Base-by-base conservation (phyloP, 2,888 invertebrate species). In the Yponomeuta evonymella region DNA sequence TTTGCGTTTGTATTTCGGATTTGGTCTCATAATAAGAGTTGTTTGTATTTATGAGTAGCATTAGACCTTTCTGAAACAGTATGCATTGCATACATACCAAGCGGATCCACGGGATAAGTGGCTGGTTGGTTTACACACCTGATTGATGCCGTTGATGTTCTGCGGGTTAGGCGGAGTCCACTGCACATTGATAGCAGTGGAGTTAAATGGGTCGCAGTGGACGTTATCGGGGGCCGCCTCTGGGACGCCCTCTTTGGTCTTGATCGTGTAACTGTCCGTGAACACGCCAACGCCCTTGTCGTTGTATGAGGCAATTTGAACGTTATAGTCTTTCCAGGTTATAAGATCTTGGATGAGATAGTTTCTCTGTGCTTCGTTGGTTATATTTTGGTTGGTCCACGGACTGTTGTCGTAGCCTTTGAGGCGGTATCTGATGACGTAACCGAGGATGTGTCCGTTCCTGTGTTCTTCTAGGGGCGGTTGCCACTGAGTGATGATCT, bases 121-220 rank as follows among this genome's bases (percentile, higher is more conserved):
- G 65, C 23, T 64, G 64, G 23, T 29, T 29, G 29, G 3, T 33
- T 43, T 48, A 70, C 48, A 30, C 76, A 92, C 98, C 90, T 98
- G 98, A 93, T 99, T 99, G 72, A 99, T 98, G 48, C 99, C 99
- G 83, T 99, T 99, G 71, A 99, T 98, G 89, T 98, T 97, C 81
- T 98, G 98, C 0, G 98, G 98, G 87, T 98, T 97, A 0, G 99
- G 99, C 1, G 99, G 98, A n/a, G 95, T 96, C 98, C 99, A 99
- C 89, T 95, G 95, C 0, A 99, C 96, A 71, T 93, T 93, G 12
- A 95, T 93, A 0, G 97, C 93, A 48, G 99, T 98, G 0, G 99
- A 99, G 88, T 97, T 98, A 11, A 96, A 81, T 0, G 99, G 94
- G 77, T 94, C 93, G 0, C 95, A 96, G 70, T 94, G 93, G 0